Evolutionary conservation across 37 sponge, comb jelly and placozoan genomes (phyloP).

Genomic region (Haliclona indistincta): DNA sequence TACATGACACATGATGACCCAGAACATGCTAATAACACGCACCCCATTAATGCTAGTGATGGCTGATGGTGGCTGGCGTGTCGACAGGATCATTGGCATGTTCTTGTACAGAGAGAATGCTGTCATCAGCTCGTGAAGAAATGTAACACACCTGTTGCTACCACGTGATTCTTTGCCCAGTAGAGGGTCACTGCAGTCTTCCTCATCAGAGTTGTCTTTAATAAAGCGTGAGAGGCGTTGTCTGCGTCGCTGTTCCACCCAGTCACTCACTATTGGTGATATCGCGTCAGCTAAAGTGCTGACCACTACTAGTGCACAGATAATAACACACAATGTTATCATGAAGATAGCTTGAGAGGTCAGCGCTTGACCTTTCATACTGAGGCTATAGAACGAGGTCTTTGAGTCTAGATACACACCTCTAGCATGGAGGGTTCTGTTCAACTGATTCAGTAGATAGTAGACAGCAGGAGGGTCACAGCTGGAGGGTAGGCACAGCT

Average conservation of each 20-base stretch:
- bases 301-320: not conserved
- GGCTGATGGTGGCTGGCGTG: conserved; percentile 54
- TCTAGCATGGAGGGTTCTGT: not conserved
- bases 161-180: too few species aligned
- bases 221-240: not conserved
- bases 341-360: conserved; percentile 17
- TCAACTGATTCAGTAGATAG: not conserved
- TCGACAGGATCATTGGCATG: conserved; percentile 55
- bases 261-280: not conserved
- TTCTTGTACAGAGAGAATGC: conserved; percentile 78
- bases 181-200: not conserved
- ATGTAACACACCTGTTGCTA: not conserved
- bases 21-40: conserved; percentile 83
- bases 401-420: too few species aligned
- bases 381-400: too few species aligned
- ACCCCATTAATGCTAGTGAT: conserved; percentile 79
- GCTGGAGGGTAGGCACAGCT: not conserved
- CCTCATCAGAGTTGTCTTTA: not conserved
- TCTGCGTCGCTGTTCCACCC: too few species aligned
- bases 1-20: conserved; percentile 82
- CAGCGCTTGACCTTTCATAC: too few species aligned
- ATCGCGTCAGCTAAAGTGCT: not conserved
- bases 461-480: not conserved
- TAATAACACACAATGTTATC: not conserved
- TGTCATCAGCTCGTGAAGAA: conserved; percentile 11